Percentiles rank a stretch among this genome's conserved stretches.
Evolutionary conservation across 2,113 vertebrate species (phyloP).

Genomic region (Cairina moschata): DNA sequence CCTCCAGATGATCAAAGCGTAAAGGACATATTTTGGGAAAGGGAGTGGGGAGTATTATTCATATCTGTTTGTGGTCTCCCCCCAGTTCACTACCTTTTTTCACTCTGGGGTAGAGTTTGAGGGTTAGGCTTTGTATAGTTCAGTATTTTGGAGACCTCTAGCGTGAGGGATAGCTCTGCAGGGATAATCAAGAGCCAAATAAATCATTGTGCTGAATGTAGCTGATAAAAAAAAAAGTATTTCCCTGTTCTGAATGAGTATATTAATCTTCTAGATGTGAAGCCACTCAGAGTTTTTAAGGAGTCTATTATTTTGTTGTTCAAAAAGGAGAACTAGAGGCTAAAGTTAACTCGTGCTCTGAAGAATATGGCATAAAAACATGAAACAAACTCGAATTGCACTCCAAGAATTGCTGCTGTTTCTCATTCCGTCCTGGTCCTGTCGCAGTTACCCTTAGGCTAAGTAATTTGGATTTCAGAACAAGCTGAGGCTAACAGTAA

Average conservation of each 20-base stretch:
- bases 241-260: not conserved
- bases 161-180: not conserved
- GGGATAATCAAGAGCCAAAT: not conserved
- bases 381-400: not conserved
- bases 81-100: not conserved
- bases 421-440: not conserved
- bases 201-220: not conserved
- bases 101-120: not conserved
- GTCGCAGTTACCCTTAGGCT: not conserved
- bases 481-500: not conserved
- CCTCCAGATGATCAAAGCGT: not conserved
- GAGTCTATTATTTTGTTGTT: not conserved
- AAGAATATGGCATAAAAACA: not conserved
- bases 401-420: not conserved
- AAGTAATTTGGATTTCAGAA: constrained; percentile 21
- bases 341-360: not conserved
- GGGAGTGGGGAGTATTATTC: not conserved
- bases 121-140: not conserved
- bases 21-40: not conserved
- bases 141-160: not conserved
- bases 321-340: not conserved
- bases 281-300: not conserved
- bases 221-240: not conserved
- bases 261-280: not conserved
- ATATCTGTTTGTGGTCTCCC: not conserved